phyloP scores from a whole-genome alignment of 2,113 vertebrate genomes.

The Scolopax mira region DNA sequence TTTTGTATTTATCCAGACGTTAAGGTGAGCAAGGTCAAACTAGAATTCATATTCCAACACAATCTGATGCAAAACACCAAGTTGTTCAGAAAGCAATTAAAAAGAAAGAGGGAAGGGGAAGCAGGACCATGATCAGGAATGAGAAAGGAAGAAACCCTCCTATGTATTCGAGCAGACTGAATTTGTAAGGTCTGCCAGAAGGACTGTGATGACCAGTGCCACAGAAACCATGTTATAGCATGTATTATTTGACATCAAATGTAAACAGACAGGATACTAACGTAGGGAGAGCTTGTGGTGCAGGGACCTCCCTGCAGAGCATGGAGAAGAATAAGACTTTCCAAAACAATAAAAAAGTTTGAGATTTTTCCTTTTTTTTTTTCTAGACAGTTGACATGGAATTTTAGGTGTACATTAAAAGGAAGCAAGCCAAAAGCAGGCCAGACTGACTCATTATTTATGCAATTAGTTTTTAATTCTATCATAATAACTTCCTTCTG shows the following conservation, averaged over 20 bases:
- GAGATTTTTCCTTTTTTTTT: not conserved
- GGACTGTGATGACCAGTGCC: not conserved
- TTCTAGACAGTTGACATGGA: not conserved
- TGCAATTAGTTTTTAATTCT: not conserved
- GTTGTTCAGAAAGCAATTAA: not conserved
- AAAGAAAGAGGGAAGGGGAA: not conserved
- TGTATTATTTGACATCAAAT: rapidly evolving
- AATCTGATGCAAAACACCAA: not conserved
- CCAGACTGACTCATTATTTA: not conserved
- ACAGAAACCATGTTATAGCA: not conserved
- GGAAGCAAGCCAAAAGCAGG: not conserved
- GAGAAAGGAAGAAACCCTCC: not conserved
- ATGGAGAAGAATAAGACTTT: not conserved
- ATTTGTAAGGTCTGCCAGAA: not conserved
- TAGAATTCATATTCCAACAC: not conserved
- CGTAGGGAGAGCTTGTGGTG: rapidly evolving
- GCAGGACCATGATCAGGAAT: not conserved
- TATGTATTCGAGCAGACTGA: not conserved
- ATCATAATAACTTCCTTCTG: not conserved
- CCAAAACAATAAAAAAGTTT: not conserved
- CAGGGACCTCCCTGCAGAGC: rapidly evolving
- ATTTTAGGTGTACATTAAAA: not conserved
- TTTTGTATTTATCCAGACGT: not conserved
- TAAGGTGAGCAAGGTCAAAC: not conserved
- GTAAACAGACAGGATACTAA: not conserved